Percentiles rank a stretch among this genome's conserved stretches.
Conservation (phyloP, 2,797 vertebrate species). For the Lates japonicus region DNA sequence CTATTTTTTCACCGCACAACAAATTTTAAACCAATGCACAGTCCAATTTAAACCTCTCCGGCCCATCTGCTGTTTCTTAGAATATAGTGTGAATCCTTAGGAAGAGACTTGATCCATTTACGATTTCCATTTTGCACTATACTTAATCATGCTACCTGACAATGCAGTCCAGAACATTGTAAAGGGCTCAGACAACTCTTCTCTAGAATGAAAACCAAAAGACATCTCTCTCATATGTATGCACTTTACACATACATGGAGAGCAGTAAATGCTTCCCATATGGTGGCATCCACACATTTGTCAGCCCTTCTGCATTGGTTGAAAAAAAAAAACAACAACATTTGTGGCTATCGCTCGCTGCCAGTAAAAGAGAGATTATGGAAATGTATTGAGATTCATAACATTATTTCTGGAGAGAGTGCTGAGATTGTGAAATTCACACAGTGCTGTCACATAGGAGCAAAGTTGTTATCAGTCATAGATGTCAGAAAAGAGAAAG, state of each 20-base stretch:
- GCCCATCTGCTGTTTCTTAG: constrained; percentile 13
- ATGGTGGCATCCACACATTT: constrained; percentile 64
- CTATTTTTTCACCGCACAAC: constrained; percentile 6
- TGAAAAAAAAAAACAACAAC: constrained; percentile 23
- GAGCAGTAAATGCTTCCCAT: constrained; percentile 65
- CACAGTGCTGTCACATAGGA: constrained; percentile 22
- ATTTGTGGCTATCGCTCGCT: constrained; percentile 17
- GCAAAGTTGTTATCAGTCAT: constrained; percentile 49
- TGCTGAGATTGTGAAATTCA: constrained; percentile 48
- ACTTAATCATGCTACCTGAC: constrained; percentile 14
- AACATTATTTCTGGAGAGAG: constrained; percentile 53
- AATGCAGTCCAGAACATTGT: constrained; percentile 6
- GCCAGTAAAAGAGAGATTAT: constrained; percentile 58
- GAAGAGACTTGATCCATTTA: neutral
- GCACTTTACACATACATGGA: constrained; percentile 45
- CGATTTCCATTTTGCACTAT: neutral
- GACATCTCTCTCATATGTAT: constrained; percentile 40
- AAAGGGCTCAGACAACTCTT: constrained; percentile 22
- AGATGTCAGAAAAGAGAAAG: constrained; percentile 44
- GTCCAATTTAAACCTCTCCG: constrained; percentile 8
- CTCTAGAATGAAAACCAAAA: constrained; percentile 48
- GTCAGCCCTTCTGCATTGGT: constrained; percentile 62
- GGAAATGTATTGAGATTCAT: constrained; percentile 63
- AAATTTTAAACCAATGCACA: constrained; percentile 8
- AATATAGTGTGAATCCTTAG: constrained; percentile 1